A percentile compares a stretch with the other conserved stretches of the same genome.
phyloP scores from a whole-genome alignment of 2,888 invertebrate species.

The Brenthis daphne region DNA sequence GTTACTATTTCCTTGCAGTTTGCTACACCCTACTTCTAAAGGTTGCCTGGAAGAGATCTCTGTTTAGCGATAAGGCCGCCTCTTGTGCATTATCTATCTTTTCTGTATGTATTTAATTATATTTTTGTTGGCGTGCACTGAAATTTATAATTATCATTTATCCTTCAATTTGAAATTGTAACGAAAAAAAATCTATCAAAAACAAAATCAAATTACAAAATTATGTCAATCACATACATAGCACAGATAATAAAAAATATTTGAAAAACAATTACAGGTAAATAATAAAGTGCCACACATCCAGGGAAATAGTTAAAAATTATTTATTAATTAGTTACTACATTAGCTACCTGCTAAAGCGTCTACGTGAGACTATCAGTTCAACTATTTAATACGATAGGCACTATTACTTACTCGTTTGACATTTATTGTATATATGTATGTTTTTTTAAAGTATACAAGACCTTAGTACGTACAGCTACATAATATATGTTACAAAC shows the following conservation, averaged over 20 bases:
- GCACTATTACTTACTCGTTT: slow-evolving; percentile 24
- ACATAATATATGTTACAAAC: neutral
- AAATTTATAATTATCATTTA: no score
- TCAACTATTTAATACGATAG: slow-evolving; percentile 31
- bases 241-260: neutral
- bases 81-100: no score
- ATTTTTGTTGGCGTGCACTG: no score
- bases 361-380: slow-evolving; percentile 33
- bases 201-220: no score
- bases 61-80: no score
- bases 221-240: no score
- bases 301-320: slow-evolving; percentile 18
- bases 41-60: no score
- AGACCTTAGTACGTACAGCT: neutral
- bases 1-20: no score
- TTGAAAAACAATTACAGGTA: slow-evolving; percentile 2
- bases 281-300: slow-evolving; percentile 14
- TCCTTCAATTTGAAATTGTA: no score
- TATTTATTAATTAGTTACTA: slow-evolving; percentile 4
- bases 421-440: slow-evolving; percentile 20
- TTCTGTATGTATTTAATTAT: no score
- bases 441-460: neutral
- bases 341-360: slow-evolving; percentile 26
- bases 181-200: no score
- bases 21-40: no score